These are phyloP conservation scores for Nothoprocta pentlandii DNA, from an alignment of 2,113 vertebrate species.

Conservation along the genomic window DNA sequence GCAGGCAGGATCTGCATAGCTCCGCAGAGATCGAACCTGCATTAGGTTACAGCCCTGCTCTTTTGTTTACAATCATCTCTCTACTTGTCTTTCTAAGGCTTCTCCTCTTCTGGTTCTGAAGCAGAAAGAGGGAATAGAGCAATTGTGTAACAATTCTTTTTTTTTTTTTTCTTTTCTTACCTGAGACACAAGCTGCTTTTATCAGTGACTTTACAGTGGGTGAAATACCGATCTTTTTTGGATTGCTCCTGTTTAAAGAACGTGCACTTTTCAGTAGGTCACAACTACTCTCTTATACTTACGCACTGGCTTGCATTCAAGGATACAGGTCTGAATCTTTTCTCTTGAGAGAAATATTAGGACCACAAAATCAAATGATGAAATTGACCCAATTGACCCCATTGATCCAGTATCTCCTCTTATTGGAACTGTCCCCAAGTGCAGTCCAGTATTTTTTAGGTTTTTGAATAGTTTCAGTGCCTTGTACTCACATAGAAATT, in stretches of 20 bases:
- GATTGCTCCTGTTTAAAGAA: not conserved
- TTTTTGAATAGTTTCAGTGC: not conserved
- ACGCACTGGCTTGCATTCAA: not conserved
- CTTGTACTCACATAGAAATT: not conserved
- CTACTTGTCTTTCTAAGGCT: conserved; percentile 18
- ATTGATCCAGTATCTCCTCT: not conserved
- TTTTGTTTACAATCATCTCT: not conserved
- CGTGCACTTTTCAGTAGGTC: not conserved
- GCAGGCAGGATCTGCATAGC: not conserved
- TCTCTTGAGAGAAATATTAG: not conserved
- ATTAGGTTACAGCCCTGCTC: conserved; percentile 34
- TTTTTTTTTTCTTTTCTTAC: conserved; percentile 16
- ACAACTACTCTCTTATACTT: not conserved
- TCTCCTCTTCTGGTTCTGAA: not conserved
- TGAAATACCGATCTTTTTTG: conserved; percentile 8
- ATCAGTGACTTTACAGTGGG: not conserved
- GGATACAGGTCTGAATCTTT: not conserved
- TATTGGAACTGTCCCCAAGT: not conserved
- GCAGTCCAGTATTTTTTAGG: not conserved
- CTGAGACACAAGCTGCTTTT: conserved; percentile 48
- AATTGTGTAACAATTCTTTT: conserved; percentile 50
- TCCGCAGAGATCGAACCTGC: not conserved
- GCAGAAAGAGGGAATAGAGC: conserved; percentile 37
- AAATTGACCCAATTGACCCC: not conserved
- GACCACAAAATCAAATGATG: not conserved